Conservation (phyloP, 2,888 invertebrate species). For the Acronicta psi region DNA sequence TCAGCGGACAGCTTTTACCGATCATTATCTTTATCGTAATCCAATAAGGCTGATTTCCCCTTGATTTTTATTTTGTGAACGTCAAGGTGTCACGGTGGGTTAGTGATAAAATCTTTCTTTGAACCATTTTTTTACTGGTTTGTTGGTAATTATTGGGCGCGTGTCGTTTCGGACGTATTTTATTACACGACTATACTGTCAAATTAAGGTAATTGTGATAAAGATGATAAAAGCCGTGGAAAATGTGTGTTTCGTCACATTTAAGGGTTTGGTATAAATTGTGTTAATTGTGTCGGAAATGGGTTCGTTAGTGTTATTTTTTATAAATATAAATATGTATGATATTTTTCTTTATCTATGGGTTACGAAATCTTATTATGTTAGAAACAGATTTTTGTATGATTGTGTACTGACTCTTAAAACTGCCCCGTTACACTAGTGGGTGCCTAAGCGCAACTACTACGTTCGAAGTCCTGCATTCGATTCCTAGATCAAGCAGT, state of each 20-base stretch:
- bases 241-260: slow-evolving; percentile 53
- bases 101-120: slow-evolving; percentile 66
- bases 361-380: no score
- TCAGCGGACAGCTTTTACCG: background rate
- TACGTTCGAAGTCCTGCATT: no score
- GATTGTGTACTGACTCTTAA: background rate
- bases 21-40: background rate
- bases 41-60: slow-evolving; percentile 19
- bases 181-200: slow-evolving; percentile 61
- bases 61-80: slow-evolving; percentile 5
- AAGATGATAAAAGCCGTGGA: slow-evolving; percentile 54
- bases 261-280: slow-evolving; percentile 40
- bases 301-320: slow-evolving; percentile 36
- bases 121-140: slow-evolving; percentile 64
- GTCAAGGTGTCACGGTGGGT: slow-evolving; percentile 12
- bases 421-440: no score
- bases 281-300: slow-evolving; percentile 52
- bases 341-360: no score
- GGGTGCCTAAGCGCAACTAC: no score
- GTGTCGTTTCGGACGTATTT: slow-evolving; percentile 61
- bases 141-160: slow-evolving; percentile 63
- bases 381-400: background rate
- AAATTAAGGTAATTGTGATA: slow-evolving; percentile 66
- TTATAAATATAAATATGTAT: background rate
- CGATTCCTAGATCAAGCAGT: no score